A percentile compares a stretch with the other conserved stretches of the same genome.
Conservation (phyloP, 1,140 invertebrate genomes). For the Brachionus koreanus region DNA sequence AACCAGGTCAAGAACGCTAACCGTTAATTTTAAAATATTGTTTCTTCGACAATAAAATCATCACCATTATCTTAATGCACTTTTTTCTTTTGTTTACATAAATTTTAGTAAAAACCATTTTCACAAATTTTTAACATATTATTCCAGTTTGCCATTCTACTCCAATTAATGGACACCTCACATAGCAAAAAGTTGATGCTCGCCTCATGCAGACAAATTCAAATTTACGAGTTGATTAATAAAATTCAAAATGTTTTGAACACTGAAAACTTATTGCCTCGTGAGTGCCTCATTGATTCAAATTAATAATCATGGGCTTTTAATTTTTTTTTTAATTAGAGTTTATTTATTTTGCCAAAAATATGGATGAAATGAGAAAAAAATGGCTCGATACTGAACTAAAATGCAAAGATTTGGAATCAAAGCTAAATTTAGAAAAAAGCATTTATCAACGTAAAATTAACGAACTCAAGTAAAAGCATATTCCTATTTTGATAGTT, state of each 20-base stretch:
- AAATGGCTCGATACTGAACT: constrained; percentile 34
- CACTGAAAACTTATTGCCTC: constrained; percentile 24
- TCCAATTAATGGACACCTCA: constrained; percentile 12
- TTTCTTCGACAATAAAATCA: background rate
- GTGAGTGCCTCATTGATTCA: background rate
- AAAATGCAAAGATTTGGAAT: constrained; percentile 22
- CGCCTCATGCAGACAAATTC: constrained; percentile 36
- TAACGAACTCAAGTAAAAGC: constrained; percentile 10
- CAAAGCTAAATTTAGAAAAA: constrained; percentile 8
- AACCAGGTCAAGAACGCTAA: background rate
- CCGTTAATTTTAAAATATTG: background rate
- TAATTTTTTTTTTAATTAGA: background rate
- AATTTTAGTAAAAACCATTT: background rate
- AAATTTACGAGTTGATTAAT: constrained; percentile 41
- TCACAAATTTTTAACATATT: background rate
- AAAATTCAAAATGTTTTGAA: constrained; percentile 44
- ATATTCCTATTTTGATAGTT: no score
- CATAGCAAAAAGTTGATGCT: constrained; percentile 28
- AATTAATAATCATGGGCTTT: background rate
- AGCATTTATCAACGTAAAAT: constrained; percentile 36
- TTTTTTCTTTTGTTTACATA: background rate
- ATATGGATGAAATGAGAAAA: constrained; percentile 43
- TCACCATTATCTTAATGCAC: background rate
- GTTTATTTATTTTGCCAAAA: constrained; percentile 44
- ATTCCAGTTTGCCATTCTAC: background rate